Evolutionary conservation across 2,888 invertebrate species (phyloP), one percentile per base, ranked within the genome.

Genomic region (Tetragnatha montana): DNA sequence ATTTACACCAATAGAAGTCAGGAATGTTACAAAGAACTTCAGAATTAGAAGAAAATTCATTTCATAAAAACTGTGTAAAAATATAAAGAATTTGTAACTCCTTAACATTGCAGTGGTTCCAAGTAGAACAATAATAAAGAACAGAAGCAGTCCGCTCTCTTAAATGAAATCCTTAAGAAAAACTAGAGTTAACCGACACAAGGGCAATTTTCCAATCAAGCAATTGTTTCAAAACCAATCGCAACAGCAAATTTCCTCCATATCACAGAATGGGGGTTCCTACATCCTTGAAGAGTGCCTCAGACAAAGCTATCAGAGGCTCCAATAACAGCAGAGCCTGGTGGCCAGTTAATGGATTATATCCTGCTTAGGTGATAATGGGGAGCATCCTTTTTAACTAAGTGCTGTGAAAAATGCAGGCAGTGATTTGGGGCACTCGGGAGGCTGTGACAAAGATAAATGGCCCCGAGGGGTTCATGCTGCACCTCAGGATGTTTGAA

Each of bases 311-410:
- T 60, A 60, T 60, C 60, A 60, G 60, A 10, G 79, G 73, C 85
- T 50, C 71, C 80, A 80, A 49, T 60, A 60, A 60, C 60, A 60
- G 60, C 69, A 17, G 68, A 79, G 21, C 51, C 80, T 70, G 69
- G 69, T 69, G 68, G 78, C 70, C 51, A 70, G 47, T 87, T 87
- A 81, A 87, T 87, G 50, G 81, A 35, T 69, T 81, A 87, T 87
- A 87, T 87, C 87, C 87, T 87, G 87, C 81, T 87, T 82, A 87
- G 35, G 69, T 50, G 21, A 22, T 81, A 71, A 87, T 81, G 35
- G 14, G 10, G 74, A 50, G 51, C 81, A 87, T 87, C 87, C 87
- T 81, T 87, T 87, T 81, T 81, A 87, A 81, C 85, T 81, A 68
- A 81, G 50, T 12, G 74, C 12, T 49, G 75, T 14, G 69, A 10